A percentile compares a stretch with the other conserved stretches of the same genome.
These are phyloP conservation scores for Danaus chrysippus DNA, from an alignment of 2,888 invertebrate genomes.

Conservation along the genomic window DNA sequence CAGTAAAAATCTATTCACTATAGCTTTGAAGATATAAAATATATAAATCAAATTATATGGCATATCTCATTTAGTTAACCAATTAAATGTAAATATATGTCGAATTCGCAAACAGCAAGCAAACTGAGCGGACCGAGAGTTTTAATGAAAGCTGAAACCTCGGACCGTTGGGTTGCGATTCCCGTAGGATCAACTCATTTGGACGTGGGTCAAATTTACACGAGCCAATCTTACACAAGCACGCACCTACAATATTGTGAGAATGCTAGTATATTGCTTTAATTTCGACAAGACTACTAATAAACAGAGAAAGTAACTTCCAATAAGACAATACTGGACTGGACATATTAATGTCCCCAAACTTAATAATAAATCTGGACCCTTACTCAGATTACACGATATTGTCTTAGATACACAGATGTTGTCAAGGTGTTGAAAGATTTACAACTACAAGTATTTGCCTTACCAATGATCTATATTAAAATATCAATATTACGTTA, in stretches of 20 bases:
- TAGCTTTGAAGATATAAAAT: no score
- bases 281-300: slow-evolving; percentile 30
- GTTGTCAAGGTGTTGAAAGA: neutral
- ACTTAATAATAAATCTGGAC: slow-evolving; percentile 11
- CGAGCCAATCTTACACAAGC: slow-evolving; percentile 59
- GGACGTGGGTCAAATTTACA: slow-evolving; percentile 62
- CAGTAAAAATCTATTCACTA: no score
- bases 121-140: slow-evolving; percentile 25
- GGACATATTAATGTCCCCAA: slow-evolving; percentile 10
- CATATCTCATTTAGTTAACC: neutral
- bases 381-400: slow-evolving; percentile 6
- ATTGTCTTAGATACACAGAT: neutral
- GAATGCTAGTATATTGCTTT: slow-evolving; percentile 36
- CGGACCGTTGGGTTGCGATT: slow-evolving; percentile 36
- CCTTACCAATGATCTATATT: no score
- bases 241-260: slow-evolving; percentile 37
- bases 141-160: slow-evolving; percentile 54
- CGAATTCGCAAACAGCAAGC: slow-evolving; percentile 15
- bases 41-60: no score
- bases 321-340: slow-evolving; percentile 8
- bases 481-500: no score
- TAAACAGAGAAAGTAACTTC: slow-evolving; percentile 8
- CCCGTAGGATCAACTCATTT: slow-evolving; percentile 62
- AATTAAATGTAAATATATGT: neutral
- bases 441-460: no score